A percentile compares a stretch with the other conserved stretches of the same genome.
phyloP scores from a whole-genome alignment of 2,888 invertebrate species.

The Teinopalpus imperialis region DNA sequence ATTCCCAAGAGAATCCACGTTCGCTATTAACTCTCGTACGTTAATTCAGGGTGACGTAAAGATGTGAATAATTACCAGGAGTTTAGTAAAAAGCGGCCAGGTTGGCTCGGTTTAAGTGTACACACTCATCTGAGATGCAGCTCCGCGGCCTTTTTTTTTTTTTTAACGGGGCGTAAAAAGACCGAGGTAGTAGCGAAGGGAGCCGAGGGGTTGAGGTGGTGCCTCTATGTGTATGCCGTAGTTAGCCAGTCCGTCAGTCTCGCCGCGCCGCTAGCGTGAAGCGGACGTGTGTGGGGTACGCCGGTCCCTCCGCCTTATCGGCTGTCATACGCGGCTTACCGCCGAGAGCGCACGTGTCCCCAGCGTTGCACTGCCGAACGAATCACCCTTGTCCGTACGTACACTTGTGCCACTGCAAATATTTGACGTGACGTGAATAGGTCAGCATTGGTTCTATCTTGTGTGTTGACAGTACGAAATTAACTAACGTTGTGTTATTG shows the following conservation, averaged over 20 bases:
- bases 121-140: constrained; percentile 39
- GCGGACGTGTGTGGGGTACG: constrained; percentile 55
- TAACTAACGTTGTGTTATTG: constrained; percentile 58
- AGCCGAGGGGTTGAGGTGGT: constrained; percentile 55
- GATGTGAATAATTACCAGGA: constrained; percentile 66
- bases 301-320: constrained; percentile 48
- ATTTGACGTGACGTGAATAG: constrained; percentile 73
- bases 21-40: constrained; percentile 52
- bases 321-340: constrained; percentile 70
- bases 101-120: constrained; percentile 49
- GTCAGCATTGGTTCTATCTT: constrained; percentile 56
- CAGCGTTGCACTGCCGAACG: constrained; percentile 50
- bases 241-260: constrained; percentile 59
- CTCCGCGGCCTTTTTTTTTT: constrained; percentile 44
- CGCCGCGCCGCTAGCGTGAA: constrained; percentile 66
- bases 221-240: constrained; percentile 40
- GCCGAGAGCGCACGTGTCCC: constrained; percentile 71
- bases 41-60: constrained; percentile 65
- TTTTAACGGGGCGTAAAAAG: constrained; percentile 41
- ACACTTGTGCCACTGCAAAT: constrained; percentile 73
- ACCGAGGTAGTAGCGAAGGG: constrained; percentile 40
- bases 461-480: constrained; percentile 41
- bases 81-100: constrained; percentile 62
- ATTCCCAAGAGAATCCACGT: constrained; percentile 52
- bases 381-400: constrained; percentile 54